A percentile compares a stretch with the other conserved stretches of the same genome.
phyloP scores from a whole-genome alignment of 64 coral and sea anemone genomes.

The Trachythela sp. region DNA sequence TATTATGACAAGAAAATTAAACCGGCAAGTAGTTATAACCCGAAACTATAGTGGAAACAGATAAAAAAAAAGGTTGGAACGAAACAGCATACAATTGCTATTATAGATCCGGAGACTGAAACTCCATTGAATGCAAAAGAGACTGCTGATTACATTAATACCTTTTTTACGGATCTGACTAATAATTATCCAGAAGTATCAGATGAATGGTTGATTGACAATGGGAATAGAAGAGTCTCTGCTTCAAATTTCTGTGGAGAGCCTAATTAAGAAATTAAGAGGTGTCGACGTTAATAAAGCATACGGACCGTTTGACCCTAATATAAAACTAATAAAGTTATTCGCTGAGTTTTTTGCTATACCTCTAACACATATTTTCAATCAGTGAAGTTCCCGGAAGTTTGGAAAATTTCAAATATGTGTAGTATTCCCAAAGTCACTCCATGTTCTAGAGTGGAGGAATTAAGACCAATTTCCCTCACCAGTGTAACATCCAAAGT shows the following conservation, averaged over 20 bases:
- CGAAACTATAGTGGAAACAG: background rate
- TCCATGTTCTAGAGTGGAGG: too few species aligned
- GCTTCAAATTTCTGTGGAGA: background rate
- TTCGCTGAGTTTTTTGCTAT: too few species aligned
- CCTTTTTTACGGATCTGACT: background rate
- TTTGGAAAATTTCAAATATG: too few species aligned
- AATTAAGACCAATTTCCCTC: too few species aligned
- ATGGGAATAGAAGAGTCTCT: background rate
- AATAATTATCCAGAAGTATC: background rate
- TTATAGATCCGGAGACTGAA: background rate
- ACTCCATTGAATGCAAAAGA: too few species aligned
- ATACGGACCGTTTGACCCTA: too few species aligned
- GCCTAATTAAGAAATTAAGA: too few species aligned
- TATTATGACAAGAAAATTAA: background rate
- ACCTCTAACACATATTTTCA: too few species aligned
- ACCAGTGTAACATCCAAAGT: constrained; percentile 15
- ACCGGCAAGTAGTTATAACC: background rate
- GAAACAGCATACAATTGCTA: background rate
- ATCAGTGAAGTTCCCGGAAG: too few species aligned
- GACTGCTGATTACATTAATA: background rate
- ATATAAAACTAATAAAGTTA: too few species aligned
- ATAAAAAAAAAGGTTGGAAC: background rate
- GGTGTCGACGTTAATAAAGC: too few species aligned
- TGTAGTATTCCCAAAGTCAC: too few species aligned
- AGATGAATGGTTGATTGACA: background rate